These are phyloP conservation scores for Eufriesea mexicana DNA, from an alignment of 1,140 invertebrate genomes.

Conservation along the genomic window DNA sequence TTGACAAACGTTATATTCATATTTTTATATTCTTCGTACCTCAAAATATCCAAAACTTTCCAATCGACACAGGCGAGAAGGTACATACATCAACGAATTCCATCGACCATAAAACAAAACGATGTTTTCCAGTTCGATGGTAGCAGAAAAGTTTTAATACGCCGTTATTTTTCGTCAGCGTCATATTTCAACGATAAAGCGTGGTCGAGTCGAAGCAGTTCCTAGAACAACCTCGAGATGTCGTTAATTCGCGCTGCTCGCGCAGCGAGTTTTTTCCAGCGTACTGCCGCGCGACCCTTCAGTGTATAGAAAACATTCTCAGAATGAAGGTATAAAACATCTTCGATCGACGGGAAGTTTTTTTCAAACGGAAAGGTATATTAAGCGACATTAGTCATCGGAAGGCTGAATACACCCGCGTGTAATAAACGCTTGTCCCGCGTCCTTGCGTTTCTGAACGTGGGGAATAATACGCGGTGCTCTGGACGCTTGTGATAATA, in stretches of 20 bases:
- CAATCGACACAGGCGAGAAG: too few species aligned
- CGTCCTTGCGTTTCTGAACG: conserved; percentile 56
- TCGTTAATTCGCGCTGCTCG: too few species aligned
- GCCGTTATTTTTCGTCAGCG: too few species aligned
- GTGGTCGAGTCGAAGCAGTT: background rate
- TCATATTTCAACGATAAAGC: too few species aligned
- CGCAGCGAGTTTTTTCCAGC: too few species aligned
- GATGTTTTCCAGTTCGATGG: too few species aligned
- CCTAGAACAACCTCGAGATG: background rate
- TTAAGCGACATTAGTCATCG: conserved; percentile 13
- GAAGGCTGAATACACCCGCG: background rate
- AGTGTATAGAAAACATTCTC: background rate
- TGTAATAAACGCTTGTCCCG: conserved; percentile 9
- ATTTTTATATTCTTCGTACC: too few species aligned
- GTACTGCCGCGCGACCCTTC: background rate
- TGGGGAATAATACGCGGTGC: conserved; percentile 40
- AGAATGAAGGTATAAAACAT: background rate
- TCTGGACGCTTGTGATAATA: conserved; percentile 53
- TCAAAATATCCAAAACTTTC: too few species aligned
- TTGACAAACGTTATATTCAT: too few species aligned
- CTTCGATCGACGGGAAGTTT: background rate
- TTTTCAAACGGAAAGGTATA: background rate
- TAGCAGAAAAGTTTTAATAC: too few species aligned
- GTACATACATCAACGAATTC: too few species aligned
- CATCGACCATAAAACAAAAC: too few species aligned